Evolutionary conservation across 2,797 vertebrate genomes (phyloP).

Genomic region (Rhabdophis nuchalis): DNA sequence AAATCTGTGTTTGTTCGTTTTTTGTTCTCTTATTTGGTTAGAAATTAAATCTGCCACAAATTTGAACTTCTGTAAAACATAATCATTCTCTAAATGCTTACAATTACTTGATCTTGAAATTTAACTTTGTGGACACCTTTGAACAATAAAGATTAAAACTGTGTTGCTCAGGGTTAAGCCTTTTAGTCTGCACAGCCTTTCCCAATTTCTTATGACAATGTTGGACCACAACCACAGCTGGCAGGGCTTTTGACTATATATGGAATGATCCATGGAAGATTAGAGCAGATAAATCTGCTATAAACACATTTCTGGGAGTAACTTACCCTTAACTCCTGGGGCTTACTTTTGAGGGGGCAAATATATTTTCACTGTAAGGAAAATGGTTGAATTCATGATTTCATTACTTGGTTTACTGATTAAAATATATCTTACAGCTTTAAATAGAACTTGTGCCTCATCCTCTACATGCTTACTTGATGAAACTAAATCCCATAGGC

Average conservation of each 20-base stretch:
- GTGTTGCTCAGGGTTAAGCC: background rate
- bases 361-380: background rate
- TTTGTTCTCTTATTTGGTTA: background rate
- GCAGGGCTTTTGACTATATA: background rate
- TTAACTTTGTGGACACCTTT: background rate
- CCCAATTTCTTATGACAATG: background rate
- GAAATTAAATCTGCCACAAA: background rate
- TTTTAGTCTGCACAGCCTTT: background rate
- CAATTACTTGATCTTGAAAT: background rate
- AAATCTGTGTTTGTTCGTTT: background rate
- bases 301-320: background rate
- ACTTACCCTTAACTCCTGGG: background rate
- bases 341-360: background rate
- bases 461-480: background rate
- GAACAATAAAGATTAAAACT: background rate
- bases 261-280: background rate
- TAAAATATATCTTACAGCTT: background rate
- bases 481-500: background rate
- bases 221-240: background rate
- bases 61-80: background rate
- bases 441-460: background rate
- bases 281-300: background rate
- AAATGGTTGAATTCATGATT: background rate
- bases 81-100: background rate
- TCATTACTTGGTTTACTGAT: background rate